Conservation (phyloP, 1,140 invertebrate genomes). For the Trichonephila clavipes region DNA sequence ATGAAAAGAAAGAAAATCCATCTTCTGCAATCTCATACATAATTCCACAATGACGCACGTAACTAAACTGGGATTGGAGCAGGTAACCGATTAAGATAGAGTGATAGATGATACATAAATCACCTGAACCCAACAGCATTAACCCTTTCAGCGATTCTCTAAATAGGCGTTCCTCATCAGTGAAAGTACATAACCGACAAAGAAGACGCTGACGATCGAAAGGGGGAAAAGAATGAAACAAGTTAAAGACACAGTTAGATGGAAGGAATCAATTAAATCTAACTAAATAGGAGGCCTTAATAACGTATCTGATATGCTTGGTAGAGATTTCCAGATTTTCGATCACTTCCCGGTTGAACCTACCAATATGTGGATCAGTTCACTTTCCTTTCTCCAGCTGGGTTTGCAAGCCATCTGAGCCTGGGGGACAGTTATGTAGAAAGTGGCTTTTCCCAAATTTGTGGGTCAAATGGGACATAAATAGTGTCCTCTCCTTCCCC, state of each 20-base stretch:
- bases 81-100: no score
- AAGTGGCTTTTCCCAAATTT: not conserved
- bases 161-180: not conserved
- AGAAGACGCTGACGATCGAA: not conserved
- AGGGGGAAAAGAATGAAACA: not conserved
- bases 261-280: constrained; percentile 22
- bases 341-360: constrained; percentile 23
- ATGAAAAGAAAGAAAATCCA: no score
- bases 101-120: no score
- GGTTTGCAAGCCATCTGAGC: not conserved
- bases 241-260: not conserved
- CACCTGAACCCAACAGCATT: not conserved
- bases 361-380: not conserved
- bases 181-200: not conserved
- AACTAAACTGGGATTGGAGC: no score
- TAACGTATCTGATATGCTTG: not conserved
- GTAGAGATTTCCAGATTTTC: constrained; percentile 10
- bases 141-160: not conserved
- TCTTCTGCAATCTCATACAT: no score
- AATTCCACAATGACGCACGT: no score
- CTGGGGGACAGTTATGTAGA: not conserved
- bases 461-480: constrained; percentile 3
- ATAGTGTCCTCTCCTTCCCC: not conserved
- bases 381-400: constrained; percentile 6
- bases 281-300: not conserved